Evolutionary conservation across 2,888 invertebrate genomes (phyloP), one percentile per base, ranked within the genome.

Genomic region (Hirtodrosophila duncani): DNA sequence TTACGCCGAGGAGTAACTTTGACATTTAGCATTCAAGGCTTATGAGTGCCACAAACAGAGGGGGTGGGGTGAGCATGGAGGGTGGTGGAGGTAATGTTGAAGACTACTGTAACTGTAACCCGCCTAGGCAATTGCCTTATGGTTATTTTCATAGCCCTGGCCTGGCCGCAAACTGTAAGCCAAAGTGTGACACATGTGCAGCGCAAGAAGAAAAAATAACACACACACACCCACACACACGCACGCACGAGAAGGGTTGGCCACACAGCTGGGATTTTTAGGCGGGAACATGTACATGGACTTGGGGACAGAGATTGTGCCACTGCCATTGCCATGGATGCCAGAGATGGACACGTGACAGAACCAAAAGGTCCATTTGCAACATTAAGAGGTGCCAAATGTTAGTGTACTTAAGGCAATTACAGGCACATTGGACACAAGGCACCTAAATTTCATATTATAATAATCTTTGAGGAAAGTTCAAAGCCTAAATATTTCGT

Each of bases 1-100:
- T 77, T 80, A 80, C 82, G 75, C 82, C 81, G 77, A 77, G 77
- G 82, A 81, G 80, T 80, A 77, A 77, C 77, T 77, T 77, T 77
- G 75, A 75, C 75, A 75, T 75, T 75, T 81, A 77, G 82, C 82
- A 75, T 75, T 75, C 75, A 75, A 75, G 75, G 75, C 75, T 75
- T 75, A 75, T 75, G 80, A 75, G 75, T 75, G 75, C 79, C 75
- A 63, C 63, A 46, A 53, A 53, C 61, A 61, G 13, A 26, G 26
- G n/a, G 11, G 4, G 21, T 3, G 21, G 6, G 11, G n/a, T 7
- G 9, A 10, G 14, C n/a, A 8, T 13, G 9, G 2, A 11, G 21
- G 39, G 8, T 21, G 20, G 17, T 26, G 18, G 21, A 6, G 18
- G 10, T n/a, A 8, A 8, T 14, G 8, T 10, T 13, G 17, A 11